Base-by-base conservation (phyloP, 2,797 vertebrate species). In the Prunella strophiata region DNA sequence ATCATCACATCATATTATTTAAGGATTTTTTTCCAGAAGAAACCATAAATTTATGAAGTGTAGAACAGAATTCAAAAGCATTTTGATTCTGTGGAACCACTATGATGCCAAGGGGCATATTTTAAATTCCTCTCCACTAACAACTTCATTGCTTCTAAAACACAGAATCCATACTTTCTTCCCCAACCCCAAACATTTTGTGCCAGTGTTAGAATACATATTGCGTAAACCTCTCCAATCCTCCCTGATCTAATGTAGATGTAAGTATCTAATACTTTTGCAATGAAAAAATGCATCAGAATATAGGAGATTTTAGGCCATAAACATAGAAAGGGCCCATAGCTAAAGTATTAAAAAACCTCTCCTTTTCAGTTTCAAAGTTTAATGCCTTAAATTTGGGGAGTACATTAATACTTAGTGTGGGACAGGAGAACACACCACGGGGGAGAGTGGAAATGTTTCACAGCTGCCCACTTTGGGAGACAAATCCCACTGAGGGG, bases 381-480 rank as follows among this genome's bases (percentile, higher is more conserved):
- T 4, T 63, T 55, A 75, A 58, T 45, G 21, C 47, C 75, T 85
- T 34, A 43, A 51, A 34, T 92, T 78, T 43, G 36, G 18, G 34
- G 20, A 68, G 17, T 19, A 14, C 13, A 5, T 36, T 13, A 10
- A 20, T 38, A 7, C 40, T 57, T 38, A 10, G 16, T n/a, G 40
- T 0, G 1, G 45, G 48, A 27, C 32, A 74, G 43, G n/a, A 72
- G 48, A 73, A 29, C 25, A 38, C 0, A 0, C 59, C 38, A 1
- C 0, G 1, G 48, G 16, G 32, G 7, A 25, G 5, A 3, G 5
- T 38, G 38, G 43, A 17, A 13, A 38, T 9, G 9, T 58, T 58
- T 29, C 11, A 20, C 9, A 17, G 36, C 50, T 65, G 42, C 43
- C 32, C 4, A 4, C 27, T 55, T 50, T 43, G 45, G 57, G 42